Evolutionary conservation across 2,797 vertebrate species (phyloP), one percentile per base, ranked within the genome.

Genomic region (Falco naumanni): DNA sequence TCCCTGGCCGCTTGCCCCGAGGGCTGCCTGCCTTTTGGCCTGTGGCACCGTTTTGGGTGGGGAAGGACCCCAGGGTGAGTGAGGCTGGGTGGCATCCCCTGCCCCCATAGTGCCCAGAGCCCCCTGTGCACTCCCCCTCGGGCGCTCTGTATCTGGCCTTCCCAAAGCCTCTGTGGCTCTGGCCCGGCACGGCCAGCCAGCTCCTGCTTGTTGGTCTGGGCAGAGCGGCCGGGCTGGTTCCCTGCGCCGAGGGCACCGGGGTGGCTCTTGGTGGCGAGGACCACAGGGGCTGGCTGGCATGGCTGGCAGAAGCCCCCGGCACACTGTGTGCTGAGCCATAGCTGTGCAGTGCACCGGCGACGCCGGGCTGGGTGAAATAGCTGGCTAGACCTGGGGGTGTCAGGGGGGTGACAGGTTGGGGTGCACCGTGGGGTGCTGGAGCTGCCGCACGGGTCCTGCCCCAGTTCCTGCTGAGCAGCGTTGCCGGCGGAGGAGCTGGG

Each of bases 321-420:
- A 6, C 8, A 0, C 0, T 0, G 8, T 4, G 0, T 25, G 37
- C 33, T 10, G 4, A 11, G 41, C 5, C 3, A 0, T 22, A 39
- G 48, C 78, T 1, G 15, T 1, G 5, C 41, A 0, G 1, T 1
- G 13, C 65, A 0, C 20, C 0, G 5, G 37, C 6, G 19, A 21
- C 6, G 3, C 50, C 1, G 1, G 5, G 25, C 66, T 10, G 34
- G 28, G 54, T 34, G 16, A 2, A 22, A 60, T 50, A 8, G n/a
- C 66, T 37, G 8, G 3, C 29, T 0, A 6, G 33, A 6, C 10
- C 25, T 2, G 1, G 63, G 60, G 47, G 14, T 34, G 47, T 16
- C 0, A 0, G 39, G 11, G 59, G 18, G 41, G 1, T 8, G 22
- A 20, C 16, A 0, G 61, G 48, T 43, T 0, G 0, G 86, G 68